A percentile compares a stretch with the other conserved stretches of the same genome.
Evolutionary conservation across 2,113 vertebrate species (phyloP).

Genomic region (Urocynchramus pylzowi): DNA sequence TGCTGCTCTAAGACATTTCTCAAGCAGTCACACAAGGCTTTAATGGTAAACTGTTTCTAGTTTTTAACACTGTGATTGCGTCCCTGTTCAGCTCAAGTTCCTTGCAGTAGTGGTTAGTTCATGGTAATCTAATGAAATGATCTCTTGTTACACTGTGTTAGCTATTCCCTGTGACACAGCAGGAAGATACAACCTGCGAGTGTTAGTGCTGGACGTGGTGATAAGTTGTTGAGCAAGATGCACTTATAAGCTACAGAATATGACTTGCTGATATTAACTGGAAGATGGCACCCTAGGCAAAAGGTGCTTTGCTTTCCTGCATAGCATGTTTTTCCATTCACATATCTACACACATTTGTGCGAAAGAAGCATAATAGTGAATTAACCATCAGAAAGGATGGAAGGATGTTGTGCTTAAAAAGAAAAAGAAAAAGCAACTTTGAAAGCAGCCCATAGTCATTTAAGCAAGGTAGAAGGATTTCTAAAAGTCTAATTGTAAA

Average conservation of each 20-base stretch:
- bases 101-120: constrained; percentile 3
- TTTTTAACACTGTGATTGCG: constrained; percentile 48
- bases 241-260: neutral
- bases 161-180: constrained; percentile 28
- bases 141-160: neutral
- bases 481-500: neutral
- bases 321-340: neutral
- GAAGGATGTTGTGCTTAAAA: neutral
- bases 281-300: constrained; percentile 22
- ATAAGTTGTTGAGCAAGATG: neutral
- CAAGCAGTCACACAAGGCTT: constrained; percentile 17
- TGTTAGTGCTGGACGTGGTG: constrained; percentile 12
- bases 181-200: constrained; percentile 3
- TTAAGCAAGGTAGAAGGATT: neutral
- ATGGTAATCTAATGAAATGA: constrained; percentile 42
- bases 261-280: constrained; percentile 49
- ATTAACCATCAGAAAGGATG: neutral
- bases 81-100: neutral
- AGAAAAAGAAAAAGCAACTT: neutral
- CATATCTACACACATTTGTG: neutral
- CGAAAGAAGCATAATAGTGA: neutral
- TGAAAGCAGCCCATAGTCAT: neutral
- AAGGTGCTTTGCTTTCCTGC: neutral
- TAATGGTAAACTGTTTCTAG: constrained; percentile 33
- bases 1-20: constrained; percentile 50